Conservation (phyloP, 2,113 vertebrate species). For the Pica pica region DNA sequence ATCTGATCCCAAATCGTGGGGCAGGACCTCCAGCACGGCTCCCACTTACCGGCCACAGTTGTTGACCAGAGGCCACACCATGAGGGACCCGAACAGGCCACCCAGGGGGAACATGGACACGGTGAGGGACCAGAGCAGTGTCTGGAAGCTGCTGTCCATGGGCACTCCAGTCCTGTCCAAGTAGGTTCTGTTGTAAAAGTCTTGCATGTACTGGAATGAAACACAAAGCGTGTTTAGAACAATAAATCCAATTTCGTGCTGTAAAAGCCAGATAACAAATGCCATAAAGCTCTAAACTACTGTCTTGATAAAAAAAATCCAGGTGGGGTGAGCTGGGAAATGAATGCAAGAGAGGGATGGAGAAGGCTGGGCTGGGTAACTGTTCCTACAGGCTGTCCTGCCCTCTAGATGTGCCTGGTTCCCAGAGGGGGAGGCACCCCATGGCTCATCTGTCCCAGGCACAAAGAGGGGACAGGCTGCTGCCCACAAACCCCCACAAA, state of each 20-base stretch:
- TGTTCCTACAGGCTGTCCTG: not conserved
- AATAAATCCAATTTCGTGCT: rapidly evolving
- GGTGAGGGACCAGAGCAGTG: slow-evolving; percentile 86
- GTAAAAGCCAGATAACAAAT: not conserved
- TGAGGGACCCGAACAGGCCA: slow-evolving; percentile 86
- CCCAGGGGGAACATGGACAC: slow-evolving; percentile 94
- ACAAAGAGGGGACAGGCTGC: not conserved
- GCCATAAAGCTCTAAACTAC: not conserved
- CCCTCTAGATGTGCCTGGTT: rapidly evolving
- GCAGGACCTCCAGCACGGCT: not conserved
- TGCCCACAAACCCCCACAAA: rapidly evolving
- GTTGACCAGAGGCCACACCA: slow-evolving; percentile 88
- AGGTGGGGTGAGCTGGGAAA: not conserved
- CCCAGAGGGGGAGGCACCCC: not conserved
- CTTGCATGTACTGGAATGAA: slow-evolving; percentile 79
- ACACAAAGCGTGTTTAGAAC: not conserved
- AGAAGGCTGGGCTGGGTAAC: not conserved
- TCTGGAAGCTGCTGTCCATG: slow-evolving; percentile 59
- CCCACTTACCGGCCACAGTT: slow-evolving; percentile 81
- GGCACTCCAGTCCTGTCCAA: not conserved
- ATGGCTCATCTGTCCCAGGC: rapidly evolving
- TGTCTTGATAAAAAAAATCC: not conserved
- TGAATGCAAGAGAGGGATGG: not conserved
- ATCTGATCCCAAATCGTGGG: not conserved
- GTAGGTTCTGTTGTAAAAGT: slow-evolving; percentile 84